phyloP scores from a whole-genome alignment of 2,888 invertebrate genomes.

The Unio delphinus region DNA sequence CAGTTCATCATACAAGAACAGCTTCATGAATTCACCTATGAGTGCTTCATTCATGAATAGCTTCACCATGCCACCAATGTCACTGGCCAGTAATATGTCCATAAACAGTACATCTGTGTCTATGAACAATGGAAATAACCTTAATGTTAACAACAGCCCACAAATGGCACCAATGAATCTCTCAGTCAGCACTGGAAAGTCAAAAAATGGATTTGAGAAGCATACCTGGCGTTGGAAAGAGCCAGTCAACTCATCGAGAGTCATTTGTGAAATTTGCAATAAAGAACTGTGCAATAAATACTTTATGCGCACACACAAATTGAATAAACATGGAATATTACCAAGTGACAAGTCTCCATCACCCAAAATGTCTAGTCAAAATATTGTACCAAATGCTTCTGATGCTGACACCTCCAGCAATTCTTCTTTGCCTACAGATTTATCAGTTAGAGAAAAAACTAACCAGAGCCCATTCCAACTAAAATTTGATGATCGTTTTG shows the following conservation, averaged over 20 bases:
- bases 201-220: slow-evolving; percentile 44
- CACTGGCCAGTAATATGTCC: slow-evolving; percentile 1
- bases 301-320: slow-evolving; percentile 70
- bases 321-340: slow-evolving; percentile 69
- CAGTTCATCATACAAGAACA: slow-evolving; percentile 6
- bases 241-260: slow-evolving; percentile 64
- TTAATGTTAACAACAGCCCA: slow-evolving; percentile 8
- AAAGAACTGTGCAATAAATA: slow-evolving; percentile 72
- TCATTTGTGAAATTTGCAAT: slow-evolving; percentile 69
- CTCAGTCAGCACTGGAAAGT: slow-evolving; percentile 21
- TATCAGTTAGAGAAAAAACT: slow-evolving; percentile 35
- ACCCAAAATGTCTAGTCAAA: slow-evolving; percentile 31
- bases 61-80: neutral
- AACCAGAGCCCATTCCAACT: slow-evolving; percentile 40
- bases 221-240: slow-evolving; percentile 66
- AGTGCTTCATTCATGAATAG: neutral
- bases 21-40: slow-evolving; percentile 4
- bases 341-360: slow-evolving; percentile 58
- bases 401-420: slow-evolving; percentile 60
- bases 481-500: slow-evolving; percentile 13
- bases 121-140: slow-evolving; percentile 7
- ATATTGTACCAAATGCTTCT: slow-evolving; percentile 53
- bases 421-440: slow-evolving; percentile 56
- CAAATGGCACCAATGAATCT: slow-evolving; percentile 34
- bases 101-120: slow-evolving; percentile 9